Evolutionary conservation across 2,113 vertebrate genomes (phyloP), one percentile per base, ranked within the genome.

Genomic region (Oxyruncus cristatus): DNA sequence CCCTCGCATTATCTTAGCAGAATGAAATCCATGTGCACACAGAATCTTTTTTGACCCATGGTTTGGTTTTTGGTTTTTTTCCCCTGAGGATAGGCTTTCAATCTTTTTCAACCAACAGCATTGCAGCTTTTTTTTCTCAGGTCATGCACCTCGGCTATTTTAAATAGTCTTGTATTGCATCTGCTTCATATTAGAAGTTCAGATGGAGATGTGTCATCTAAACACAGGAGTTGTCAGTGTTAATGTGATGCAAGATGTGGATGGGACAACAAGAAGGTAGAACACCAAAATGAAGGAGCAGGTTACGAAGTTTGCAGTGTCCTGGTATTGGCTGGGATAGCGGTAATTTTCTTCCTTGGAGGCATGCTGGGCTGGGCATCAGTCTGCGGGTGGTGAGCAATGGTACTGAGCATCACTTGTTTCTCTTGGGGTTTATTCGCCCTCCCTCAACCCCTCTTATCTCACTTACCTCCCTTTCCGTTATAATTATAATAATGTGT

Each of bases 231-330:
- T 21, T 61, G 22, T 39, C 49, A 9, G 4, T 65, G 42, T 80
- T 67, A 61, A 35, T 46, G 21, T 63, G 30, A 63, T 50, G 42
- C 17, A 88, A 27, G 26, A 33, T 46, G 24, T 24, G 26, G 7
- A 20, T 52, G 28, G n/a, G 8, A 61, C 86, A 61, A 30, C 8
- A 49, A 44, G 35, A 75, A 67, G 37, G n/a, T 19, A 42, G 14
- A 28, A 19, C 71, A 42, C 20, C 19, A 66, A 44, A 67, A 37
- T 42, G 52, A 24, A 63, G 52, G 35, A 56, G 7, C 17, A 28
- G 42, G 8, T 28, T 49, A 20, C 0, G 0, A 56, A 53, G 28
- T 52, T 75, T 76, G 56, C 33, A 61, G 24, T 14, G 6, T 21
- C 21, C 7, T 47, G 47, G 11, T 47, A 83, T 89, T 41, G 17